Percentiles rank a stretch among this genome's conserved stretches.
These are phyloP conservation scores for Odontocolon sp. DNA, from an alignment of 2,888 invertebrate species.

Conservation along the genomic window DNA sequence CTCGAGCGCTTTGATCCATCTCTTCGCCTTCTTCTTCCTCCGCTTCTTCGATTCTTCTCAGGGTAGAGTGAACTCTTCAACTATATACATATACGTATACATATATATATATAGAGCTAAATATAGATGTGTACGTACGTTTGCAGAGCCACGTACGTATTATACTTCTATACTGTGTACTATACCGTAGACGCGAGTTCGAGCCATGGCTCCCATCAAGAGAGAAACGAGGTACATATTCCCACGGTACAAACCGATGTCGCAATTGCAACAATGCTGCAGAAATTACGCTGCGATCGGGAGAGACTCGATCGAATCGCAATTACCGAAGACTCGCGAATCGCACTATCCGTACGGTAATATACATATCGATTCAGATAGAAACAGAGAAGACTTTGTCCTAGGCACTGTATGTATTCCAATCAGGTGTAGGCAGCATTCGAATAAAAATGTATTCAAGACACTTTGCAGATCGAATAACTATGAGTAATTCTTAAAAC, in stretches of 20 bases:
- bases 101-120: too few relatives aligned
- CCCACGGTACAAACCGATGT: constrained; percentile 70
- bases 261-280: constrained; percentile 74
- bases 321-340: constrained; percentile 36
- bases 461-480: too few relatives aligned
- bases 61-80: constrained; percentile 34
- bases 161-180: neutral
- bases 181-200: too few relatives aligned
- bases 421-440: too few relatives aligned
- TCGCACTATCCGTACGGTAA: neutral
- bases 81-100: constrained; percentile 1
- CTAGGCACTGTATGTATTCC: too few relatives aligned
- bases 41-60: constrained; percentile 51
- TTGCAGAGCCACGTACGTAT: neutral
- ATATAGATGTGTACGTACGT: too few relatives aligned
- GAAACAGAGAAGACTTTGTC: too few relatives aligned
- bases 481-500: too few relatives aligned
- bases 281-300: constrained; percentile 69
- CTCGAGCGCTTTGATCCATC: constrained; percentile 26
- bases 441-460: too few relatives aligned
- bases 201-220: constrained; percentile 47
- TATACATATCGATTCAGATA: neutral
- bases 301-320: constrained; percentile 44
- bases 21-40: neutral
- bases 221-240: constrained; percentile 54